Evolutionary conservation across 1,140 invertebrate genomes (phyloP).

Genomic region (Panagrolaimus sp.): DNA sequence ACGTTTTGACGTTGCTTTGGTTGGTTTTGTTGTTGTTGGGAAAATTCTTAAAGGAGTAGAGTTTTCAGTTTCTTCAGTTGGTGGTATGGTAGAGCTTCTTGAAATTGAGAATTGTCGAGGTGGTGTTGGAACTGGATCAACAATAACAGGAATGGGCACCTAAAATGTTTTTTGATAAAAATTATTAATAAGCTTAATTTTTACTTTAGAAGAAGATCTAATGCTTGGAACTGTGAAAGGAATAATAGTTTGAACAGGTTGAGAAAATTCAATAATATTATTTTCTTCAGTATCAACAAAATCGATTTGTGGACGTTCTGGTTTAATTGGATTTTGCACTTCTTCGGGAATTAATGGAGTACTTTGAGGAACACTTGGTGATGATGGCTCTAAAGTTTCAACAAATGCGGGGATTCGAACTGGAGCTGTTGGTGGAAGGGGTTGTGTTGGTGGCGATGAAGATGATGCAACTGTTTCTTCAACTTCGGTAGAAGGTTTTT

Average conservation of each 20-base stretch:
- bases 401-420: constrained; percentile 11
- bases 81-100: neutral
- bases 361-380: constrained; percentile 7
- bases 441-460: neutral
- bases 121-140: neutral
- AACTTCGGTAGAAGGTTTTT: constrained; percentile 18
- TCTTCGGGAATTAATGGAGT: constrained; percentile 2
- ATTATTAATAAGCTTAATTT: neutral
- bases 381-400: neutral
- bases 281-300: neutral
- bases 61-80: neutral
- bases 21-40: constrained; percentile 6
- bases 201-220: neutral
- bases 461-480: neutral
- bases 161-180: neutral
- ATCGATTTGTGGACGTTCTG: neutral
- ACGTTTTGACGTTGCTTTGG: constrained; percentile 20
- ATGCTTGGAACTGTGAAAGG: neutral
- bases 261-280: constrained; percentile 9
- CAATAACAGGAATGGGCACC: neutral
- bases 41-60: neutral
- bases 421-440: neutral
- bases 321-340: neutral
- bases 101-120: neutral
- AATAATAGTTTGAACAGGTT: constrained; percentile 21